Base-by-base conservation (phyloP, 2,888 invertebrate species). In the Sarcophaga variegata region DNA sequence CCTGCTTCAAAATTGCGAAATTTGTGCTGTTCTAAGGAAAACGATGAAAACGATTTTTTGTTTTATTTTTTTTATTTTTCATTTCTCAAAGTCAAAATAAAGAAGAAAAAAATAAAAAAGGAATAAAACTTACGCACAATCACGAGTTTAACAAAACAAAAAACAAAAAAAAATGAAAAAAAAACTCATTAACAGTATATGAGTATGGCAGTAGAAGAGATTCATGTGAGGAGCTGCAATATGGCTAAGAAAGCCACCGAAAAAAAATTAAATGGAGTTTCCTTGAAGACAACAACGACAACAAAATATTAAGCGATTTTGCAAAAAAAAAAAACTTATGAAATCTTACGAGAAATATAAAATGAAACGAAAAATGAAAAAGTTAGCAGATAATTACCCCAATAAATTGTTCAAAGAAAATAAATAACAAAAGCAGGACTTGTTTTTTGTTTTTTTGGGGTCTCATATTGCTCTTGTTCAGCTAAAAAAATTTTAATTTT, bases 251-350 rank as follows among this genome's bases (percentile, higher is more conserved):
- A 66, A 69, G 78, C 45, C 70, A 59, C 25, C 54, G 78, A 85
- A 80, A 83, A 54, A 75, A 85, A 91, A 89, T 92, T 92, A 92
- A 92, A 91, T 91, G 91, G 90, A 90, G 90, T 91, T 92, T 89
- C 88, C 89, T 70, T 87, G 86, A 88, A 85, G 82, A 86, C 75
- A 80, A 71, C 62, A 76, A 84, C 76, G 72, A 83, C 62, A 76
- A 84, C 76, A 76, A 83, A 77, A 62, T 70, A 78, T 47, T 25
- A 60, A 72, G 20, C 25, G 17, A 45, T 83, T 90, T 90, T 89
- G 89, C 89, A 89, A 90, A 90, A 49, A 49, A 3, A 54, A 54
- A 88, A 89, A 86, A 83, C 74, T 86, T 86, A 86, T 86, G 77
- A 91, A 92, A 90, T 91, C 90, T 90, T 89, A 85, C 88, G 88